Base-by-base conservation (phyloP, 2,888 invertebrate genomes). In the Serripes groenlandicus region DNA sequence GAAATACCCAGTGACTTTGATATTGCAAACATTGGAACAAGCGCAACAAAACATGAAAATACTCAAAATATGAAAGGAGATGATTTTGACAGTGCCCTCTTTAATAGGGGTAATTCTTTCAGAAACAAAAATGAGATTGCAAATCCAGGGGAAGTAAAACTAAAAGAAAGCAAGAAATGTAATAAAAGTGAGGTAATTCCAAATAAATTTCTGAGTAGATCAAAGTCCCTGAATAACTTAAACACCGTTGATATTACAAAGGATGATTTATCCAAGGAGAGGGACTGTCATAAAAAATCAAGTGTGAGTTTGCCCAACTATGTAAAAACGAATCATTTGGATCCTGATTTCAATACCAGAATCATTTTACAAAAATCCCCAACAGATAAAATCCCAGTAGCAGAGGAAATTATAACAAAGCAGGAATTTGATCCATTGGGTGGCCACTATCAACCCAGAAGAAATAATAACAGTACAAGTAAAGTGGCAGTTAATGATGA, bases 11-110 rank as follows among this genome's bases (percentile, higher is more conserved):
- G 23, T 7, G 42, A 35, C 26, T 62, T 62, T 42, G 66, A 42
- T 42, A 49, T 15, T 49, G 11, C 11, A 11, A 5, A 56, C 23
- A 26, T 23, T 56, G 56, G 28, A 23, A 28, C 21, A 26, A 28
- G 3, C 21, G 2, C 21, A 3, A 49, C 2, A 3, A 21, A 5
- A 49, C 18, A 5, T 21, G 7, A 49, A 15, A 42, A 42, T 42
- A 15, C 4, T 62, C 62, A n/a, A 5, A 5, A 52, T 52, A 52
- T 30, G 3, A 28, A 30, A 28, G 15, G 4, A 4, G 71, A 71
- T 23, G 35, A 35, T 9, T 30, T 26, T 58, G 71, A 71, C 32
- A 23, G 71, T 26, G 71, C 58, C 23, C 30, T 71, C 21, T 71
- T 71, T 35, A 56, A 58, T 34, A 56, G 71, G 1, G 58, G 34